These are phyloP conservation scores for Dioctria rufipes DNA, from an alignment of 2,888 invertebrate genomes.

Conservation along the genomic window DNA sequence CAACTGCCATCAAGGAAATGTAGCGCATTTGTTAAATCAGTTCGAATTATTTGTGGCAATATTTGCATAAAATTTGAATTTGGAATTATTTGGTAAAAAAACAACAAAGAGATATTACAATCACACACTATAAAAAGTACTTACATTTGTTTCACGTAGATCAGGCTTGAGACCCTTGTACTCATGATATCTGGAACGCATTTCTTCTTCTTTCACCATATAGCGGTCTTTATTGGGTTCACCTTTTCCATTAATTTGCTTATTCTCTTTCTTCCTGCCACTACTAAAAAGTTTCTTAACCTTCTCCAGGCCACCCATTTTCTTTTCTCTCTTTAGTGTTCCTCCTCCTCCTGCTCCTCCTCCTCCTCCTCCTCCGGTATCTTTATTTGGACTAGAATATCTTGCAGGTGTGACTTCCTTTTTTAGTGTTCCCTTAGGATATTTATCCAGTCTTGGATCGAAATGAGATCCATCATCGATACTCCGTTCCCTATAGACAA, in stretches of 20 bases:
- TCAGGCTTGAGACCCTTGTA: constrained; percentile 71
- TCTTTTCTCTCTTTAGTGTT: constrained; percentile 74
- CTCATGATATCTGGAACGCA: constrained; percentile 75
- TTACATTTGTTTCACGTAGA: constrained; percentile 73
- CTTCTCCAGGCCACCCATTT: constrained; percentile 81
- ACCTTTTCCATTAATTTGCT: constrained; percentile 73
- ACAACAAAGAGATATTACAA: not conserved
- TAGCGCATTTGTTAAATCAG: too few relatives aligned
- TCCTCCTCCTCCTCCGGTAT: constrained; percentile 31
- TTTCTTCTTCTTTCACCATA: constrained; percentile 74
- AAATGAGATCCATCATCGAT: constrained; percentile 80
- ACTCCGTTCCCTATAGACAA: constrained; percentile 74
- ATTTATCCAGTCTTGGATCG: constrained; percentile 77
- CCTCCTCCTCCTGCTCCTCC: constrained; percentile 54
- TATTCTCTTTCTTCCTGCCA: constrained; percentile 78
- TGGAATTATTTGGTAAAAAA: not conserved
- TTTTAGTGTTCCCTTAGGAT: constrained; percentile 71
- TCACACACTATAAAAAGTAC: constrained; percentile 4
- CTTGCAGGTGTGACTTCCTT: constrained; percentile 63
- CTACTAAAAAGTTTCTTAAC: constrained; percentile 85
- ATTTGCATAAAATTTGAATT: too few relatives aligned
- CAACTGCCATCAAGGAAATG: too few relatives aligned
- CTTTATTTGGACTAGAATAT: constrained; percentile 46
- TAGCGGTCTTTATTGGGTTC: constrained; percentile 67
- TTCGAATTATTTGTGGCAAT: too few relatives aligned